phyloP scores from a whole-genome alignment of 1,140 invertebrate genomes.

The Teleopsis dalmanni region DNA sequence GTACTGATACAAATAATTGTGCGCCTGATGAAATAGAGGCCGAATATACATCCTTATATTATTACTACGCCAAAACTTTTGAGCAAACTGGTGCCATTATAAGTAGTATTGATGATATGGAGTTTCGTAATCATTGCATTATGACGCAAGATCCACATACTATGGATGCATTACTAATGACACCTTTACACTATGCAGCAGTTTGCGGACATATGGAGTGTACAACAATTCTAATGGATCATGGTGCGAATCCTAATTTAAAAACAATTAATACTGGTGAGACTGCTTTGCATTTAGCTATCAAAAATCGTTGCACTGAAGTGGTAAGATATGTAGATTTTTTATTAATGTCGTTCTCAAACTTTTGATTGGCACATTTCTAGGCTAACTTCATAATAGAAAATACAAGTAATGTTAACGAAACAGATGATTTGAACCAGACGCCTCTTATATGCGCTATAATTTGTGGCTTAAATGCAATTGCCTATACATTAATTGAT shows the following conservation, averaged over 20 bases:
- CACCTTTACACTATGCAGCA: constrained; percentile 55
- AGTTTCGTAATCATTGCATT: background rate
- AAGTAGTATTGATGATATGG: constrained; percentile 5
- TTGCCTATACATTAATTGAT: constrained; percentile 47
- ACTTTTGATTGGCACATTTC: too few relatives aligned
- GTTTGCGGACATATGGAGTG: constrained; percentile 49
- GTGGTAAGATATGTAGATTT: constrained; percentile 37
- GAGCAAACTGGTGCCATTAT: constrained; percentile 48
- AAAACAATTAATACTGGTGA: constrained; percentile 36
- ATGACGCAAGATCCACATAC: constrained; percentile 45
- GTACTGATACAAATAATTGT: constrained; percentile 21
- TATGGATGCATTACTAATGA: constrained; percentile 49
- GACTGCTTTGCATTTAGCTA: constrained; percentile 33
- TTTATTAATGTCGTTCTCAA: background rate
- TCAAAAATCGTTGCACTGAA: constrained; percentile 42
- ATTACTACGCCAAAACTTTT: constrained; percentile 51
- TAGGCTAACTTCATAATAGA: constrained; percentile 49
- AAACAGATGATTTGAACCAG: constrained; percentile 49
- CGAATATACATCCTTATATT: constrained; percentile 41
- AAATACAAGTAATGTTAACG: constrained; percentile 51
- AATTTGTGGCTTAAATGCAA: constrained; percentile 43
- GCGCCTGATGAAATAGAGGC: constrained; percentile 10
- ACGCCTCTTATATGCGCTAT: constrained; percentile 52
- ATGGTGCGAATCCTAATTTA: constrained; percentile 34
- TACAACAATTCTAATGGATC: constrained; percentile 63